phyloP scores from a whole-genome alignment of 2,888 invertebrate species.

The Drosophila nigricruria region DNA sequence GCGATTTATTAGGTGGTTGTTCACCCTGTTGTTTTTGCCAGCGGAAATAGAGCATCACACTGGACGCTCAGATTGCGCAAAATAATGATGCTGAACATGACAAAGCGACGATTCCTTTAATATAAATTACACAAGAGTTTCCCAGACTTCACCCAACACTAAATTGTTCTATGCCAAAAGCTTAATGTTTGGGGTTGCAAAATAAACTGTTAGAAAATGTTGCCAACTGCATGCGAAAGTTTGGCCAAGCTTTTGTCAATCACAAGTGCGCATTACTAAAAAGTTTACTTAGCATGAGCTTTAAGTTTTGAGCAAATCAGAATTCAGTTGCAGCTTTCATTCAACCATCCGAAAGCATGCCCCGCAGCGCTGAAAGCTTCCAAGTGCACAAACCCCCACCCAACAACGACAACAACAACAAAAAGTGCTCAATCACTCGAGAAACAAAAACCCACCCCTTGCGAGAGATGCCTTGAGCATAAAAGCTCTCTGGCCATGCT shows the following conservation, averaged over 20 bases:
- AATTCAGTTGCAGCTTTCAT: slow-evolving; percentile 37
- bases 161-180: slow-evolving; percentile 7
- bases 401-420: slow-evolving; percentile 7
- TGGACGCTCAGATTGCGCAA: slow-evolving; percentile 43
- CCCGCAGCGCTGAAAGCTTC: slow-evolving; percentile 50
- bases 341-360: slow-evolving; percentile 31
- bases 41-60: slow-evolving; percentile 65
- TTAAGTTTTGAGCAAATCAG: slow-evolving; percentile 12
- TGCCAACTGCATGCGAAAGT: slow-evolving; percentile 43
- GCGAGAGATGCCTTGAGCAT: slow-evolving; percentile 30
- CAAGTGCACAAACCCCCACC: slow-evolving; percentile 44
- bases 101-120: slow-evolving; percentile 32
- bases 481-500: slow-evolving; percentile 48
- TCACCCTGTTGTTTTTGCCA: slow-evolving; percentile 28
- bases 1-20: slow-evolving; percentile 40
- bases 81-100: slow-evolving; percentile 73
- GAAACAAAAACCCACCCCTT: slow-evolving; percentile 61
- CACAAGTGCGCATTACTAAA: neutral
- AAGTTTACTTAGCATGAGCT: slow-evolving; percentile 20
- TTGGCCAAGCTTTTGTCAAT: slow-evolving; percentile 9
- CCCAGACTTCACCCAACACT: neutral
- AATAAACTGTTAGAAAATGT: slow-evolving; percentile 16
- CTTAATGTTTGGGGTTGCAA: slow-evolving; percentile 28
- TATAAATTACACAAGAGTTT: slow-evolving; percentile 15
- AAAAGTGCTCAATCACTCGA: slow-evolving; percentile 12